A percentile compares a stretch with the other conserved stretches of the same genome.
These are phyloP conservation scores for Scolopax rusticola DNA, from an alignment of 2,797 vertebrate species.

Conservation along the genomic window DNA sequence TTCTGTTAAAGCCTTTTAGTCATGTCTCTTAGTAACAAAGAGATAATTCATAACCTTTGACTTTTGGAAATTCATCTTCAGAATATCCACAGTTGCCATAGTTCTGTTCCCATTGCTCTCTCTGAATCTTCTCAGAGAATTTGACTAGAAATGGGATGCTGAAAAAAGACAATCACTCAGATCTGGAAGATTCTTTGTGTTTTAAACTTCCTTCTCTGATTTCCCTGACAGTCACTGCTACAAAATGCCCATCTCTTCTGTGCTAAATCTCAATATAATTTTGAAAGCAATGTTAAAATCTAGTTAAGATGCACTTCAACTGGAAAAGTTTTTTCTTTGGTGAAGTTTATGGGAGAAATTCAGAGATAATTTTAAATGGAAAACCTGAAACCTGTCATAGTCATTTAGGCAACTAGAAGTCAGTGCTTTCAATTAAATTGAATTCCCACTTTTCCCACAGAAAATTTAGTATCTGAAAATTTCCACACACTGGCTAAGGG, in stretches of 20 bases:
- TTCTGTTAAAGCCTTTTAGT: background rate
- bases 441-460: background rate
- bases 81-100: background rate
- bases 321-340: background rate
- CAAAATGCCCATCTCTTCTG: background rate
- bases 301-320: background rate
- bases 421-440: background rate
- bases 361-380: background rate
- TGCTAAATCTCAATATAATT: background rate
- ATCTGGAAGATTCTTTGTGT: background rate
- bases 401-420: background rate
- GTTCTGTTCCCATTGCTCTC: background rate
- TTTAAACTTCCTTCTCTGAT: background rate
- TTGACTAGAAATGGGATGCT: background rate
- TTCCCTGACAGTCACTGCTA: background rate
- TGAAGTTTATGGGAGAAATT: background rate
- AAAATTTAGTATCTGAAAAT: background rate
- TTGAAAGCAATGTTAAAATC: background rate
- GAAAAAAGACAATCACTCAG: background rate
- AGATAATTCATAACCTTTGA: background rate
- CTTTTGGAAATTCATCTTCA: constrained; percentile 8
- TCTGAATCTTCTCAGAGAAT: background rate
- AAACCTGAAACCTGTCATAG: background rate
- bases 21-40: background rate
- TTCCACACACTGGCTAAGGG: background rate